phyloP scores from a whole-genome alignment of 2,888 invertebrate genomes.

The Drosophila longiperda region DNA sequence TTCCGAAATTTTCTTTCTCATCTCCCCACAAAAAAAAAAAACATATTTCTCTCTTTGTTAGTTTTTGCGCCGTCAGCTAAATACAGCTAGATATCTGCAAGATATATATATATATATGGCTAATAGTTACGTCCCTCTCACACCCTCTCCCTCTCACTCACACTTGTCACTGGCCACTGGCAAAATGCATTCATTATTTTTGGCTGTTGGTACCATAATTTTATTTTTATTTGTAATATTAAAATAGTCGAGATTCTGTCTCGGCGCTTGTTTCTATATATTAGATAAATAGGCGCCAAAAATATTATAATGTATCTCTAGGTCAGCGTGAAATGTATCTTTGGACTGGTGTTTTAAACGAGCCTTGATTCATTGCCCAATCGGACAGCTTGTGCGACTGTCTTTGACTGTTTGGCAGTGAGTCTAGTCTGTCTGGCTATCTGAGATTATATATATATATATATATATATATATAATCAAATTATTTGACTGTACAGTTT shows the following conservation, averaged over 20 bases:
- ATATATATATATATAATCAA: slow-evolving; percentile 11
- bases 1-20: slow-evolving; percentile 59
- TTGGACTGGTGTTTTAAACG: slow-evolving; percentile 5
- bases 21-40: slow-evolving; percentile 5
- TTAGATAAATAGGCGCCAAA: slow-evolving; percentile 50
- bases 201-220: slow-evolving; percentile 36
- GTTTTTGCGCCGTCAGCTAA: slow-evolving; percentile 26
- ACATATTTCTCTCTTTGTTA: slow-evolving; percentile 1
- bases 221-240: slow-evolving; percentile 50
- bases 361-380: slow-evolving; percentile 11
- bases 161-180: neutral
- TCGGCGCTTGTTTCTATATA: slow-evolving; percentile 25
- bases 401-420: neutral
- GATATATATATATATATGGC: slow-evolving; percentile 50
- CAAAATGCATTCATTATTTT: slow-evolving; percentile 41
- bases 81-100: slow-evolving; percentile 48
- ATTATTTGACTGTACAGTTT: slow-evolving; percentile 45
- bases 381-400: slow-evolving; percentile 1
- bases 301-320: slow-evolving; percentile 55
- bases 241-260: slow-evolving; percentile 23
- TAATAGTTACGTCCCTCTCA: slow-evolving; percentile 34
- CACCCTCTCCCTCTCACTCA: slow-evolving; percentile 4
- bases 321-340: slow-evolving; percentile 60
- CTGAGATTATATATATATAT: slow-evolving; percentile 7
- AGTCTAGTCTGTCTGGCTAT: slow-evolving; percentile 1